phyloP scores from a whole-genome alignment of 2,888 invertebrate species.

The Drosophila anomelani region DNA sequence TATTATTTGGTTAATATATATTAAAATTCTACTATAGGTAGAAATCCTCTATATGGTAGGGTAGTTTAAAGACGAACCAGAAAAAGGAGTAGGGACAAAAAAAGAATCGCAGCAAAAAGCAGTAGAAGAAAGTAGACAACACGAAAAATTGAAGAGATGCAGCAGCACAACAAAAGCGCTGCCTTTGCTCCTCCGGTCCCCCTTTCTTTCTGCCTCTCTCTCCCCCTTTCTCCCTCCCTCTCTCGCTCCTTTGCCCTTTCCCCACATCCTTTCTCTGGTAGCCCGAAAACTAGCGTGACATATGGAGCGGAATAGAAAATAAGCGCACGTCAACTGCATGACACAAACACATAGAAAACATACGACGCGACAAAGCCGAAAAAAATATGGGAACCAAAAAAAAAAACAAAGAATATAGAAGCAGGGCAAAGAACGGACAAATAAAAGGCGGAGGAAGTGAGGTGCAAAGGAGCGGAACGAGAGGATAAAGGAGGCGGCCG shows the following conservation, averaged over 20 bases:
- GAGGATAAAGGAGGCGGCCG: conserved; percentile 5
- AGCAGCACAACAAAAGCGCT: conserved; percentile 57
- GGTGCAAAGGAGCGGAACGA: conserved; percentile 30
- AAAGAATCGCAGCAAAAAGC: conserved; percentile 20
- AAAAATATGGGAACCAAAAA: conserved; percentile 32
- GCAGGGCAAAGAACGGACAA: background rate
- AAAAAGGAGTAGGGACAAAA: conserved; percentile 8
- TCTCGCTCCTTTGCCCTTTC: background rate
- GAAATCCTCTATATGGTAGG: background rate
- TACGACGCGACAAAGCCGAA: conserved; percentile 63
- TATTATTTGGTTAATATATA: background rate
- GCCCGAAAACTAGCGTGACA: conserved; percentile 63
- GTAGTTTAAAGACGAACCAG: conserved; percentile 22
- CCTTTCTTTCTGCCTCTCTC: background rate
- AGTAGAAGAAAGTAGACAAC: conserved; percentile 37
- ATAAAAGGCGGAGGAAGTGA: conserved; percentile 17
- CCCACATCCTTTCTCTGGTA: background rate
- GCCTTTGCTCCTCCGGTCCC: conserved; percentile 16
- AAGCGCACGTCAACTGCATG: conserved; percentile 79
- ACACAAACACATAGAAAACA: conserved; percentile 71
- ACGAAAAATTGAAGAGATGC: conserved; percentile 49
- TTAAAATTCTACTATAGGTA: background rate
- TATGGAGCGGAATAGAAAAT: conserved; percentile 80
- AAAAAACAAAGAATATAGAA: background rate
- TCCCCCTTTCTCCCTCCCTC: background rate